Evolutionary conservation across 2,888 invertebrate genomes (phyloP).

Genomic region (Tillus elongatus): DNA sequence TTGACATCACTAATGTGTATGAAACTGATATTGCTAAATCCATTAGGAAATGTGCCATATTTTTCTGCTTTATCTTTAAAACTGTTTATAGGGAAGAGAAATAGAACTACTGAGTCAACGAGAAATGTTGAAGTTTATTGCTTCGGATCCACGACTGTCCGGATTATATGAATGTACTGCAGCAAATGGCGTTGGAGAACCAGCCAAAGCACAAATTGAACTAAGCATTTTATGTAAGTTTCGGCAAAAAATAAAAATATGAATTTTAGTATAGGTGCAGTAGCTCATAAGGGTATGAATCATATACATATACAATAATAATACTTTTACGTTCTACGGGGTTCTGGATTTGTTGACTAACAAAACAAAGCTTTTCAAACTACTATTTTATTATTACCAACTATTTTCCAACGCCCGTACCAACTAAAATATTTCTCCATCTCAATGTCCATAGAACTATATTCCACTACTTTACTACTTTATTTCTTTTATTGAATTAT

Average conservation of each 20-base stretch:
- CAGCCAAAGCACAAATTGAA: slow-evolving; percentile 56
- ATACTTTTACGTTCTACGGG: not conserved
- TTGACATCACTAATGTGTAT: too few relatives aligned
- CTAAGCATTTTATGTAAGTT: slow-evolving; percentile 64
- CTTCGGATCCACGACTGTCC: slow-evolving; percentile 56
- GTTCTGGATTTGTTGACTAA: too few relatives aligned
- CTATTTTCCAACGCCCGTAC: too few relatives aligned
- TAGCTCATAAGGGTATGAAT: not conserved
- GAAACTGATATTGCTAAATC: too few relatives aligned
- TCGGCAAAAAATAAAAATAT: slow-evolving; percentile 1
- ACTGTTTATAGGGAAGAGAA: slow-evolving; percentile 48
- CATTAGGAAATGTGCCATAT: too few relatives aligned
- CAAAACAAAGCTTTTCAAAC: too few relatives aligned
- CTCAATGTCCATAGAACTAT: too few relatives aligned
- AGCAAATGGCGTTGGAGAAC: slow-evolving; percentile 65
- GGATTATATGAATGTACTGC: slow-evolving; percentile 67
- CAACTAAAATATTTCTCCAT: too few relatives aligned
- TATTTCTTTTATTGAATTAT: too few relatives aligned
- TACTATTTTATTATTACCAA: too few relatives aligned
- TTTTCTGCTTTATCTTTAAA: too few relatives aligned
- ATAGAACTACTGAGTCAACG: slow-evolving; percentile 54
- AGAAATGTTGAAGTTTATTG: slow-evolving; percentile 54
- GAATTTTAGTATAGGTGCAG: not conserved
- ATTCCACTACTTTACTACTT: too few relatives aligned
- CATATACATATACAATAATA: not conserved